These are phyloP conservation scores for Cherax quadricarinatus DNA, from an alignment of 1,140 invertebrate genomes.

Conservation along the genomic window DNA sequence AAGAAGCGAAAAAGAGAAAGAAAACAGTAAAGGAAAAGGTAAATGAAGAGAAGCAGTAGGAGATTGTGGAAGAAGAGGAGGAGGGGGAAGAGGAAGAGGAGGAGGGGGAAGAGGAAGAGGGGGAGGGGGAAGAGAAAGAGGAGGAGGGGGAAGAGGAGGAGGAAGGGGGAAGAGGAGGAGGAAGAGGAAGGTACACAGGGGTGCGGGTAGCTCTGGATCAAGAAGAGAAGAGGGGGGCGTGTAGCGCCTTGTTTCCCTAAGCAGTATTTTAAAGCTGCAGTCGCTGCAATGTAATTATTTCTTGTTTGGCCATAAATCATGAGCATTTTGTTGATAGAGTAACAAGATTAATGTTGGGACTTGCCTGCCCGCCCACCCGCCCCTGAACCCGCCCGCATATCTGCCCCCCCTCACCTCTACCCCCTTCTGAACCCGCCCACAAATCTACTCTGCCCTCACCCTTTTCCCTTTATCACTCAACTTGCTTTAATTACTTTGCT, in stretches of 20 bases:
- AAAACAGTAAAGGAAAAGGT: background rate
- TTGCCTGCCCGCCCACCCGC: no score
- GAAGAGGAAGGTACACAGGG: background rate
- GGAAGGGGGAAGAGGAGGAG: background rate
- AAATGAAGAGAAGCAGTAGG: background rate
- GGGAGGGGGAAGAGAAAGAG: background rate
- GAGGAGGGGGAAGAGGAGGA: background rate
- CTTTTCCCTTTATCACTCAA: background rate
- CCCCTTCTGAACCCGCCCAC: no score
- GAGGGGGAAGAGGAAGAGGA: background rate
- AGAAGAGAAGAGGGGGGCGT: background rate
- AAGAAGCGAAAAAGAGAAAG: background rate
- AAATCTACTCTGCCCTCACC: background rate
- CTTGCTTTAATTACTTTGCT: background rate
- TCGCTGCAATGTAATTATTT: slow-evolving; percentile 34
- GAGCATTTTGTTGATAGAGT: slow-evolving; percentile 24
- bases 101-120: no score
- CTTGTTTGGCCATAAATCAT: slow-evolving; percentile 22
- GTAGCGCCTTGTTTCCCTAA: background rate
- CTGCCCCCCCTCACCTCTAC: background rate
- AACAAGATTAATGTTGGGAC: slow-evolving; percentile 37
- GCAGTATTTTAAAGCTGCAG: no score
- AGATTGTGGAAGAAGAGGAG: no score
- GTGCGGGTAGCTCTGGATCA: background rate
- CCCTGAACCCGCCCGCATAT: no score